phyloP scores from a whole-genome alignment of 2,113 vertebrate genomes.

The Elanus axillaris region DNA sequence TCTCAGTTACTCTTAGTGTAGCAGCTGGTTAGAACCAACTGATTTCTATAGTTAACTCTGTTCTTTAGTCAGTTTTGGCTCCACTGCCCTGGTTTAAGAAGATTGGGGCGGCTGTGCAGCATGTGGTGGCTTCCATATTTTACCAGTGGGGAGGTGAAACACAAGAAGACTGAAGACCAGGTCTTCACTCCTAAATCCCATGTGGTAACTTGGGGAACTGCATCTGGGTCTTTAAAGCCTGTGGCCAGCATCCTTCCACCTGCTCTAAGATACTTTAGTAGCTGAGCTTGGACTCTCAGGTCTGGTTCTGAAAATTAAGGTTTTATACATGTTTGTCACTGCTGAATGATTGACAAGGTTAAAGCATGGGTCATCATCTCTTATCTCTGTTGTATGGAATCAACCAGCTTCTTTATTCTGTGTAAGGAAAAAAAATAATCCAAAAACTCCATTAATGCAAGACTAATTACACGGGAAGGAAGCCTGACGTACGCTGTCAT shows the following conservation, averaged over 20 bases:
- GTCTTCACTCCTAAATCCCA: not conserved
- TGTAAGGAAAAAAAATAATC: not conserved
- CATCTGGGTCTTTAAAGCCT: rapidly evolving
- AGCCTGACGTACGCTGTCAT: not conserved
- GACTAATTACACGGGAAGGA: not conserved
- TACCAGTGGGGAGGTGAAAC: not conserved
- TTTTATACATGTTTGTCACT: not conserved
- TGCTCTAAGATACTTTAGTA: not conserved
- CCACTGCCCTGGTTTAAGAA: not conserved
- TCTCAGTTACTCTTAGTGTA: not conserved
- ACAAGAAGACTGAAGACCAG: not conserved
- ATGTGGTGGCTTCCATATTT: not conserved
- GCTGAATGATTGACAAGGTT: not conserved
- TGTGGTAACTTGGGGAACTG: too few relatives aligned
- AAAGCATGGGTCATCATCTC: not conserved
- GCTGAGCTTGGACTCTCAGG: not conserved
- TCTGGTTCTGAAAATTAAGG: not conserved
- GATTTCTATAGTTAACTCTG: not conserved
- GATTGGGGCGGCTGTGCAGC: not conserved
- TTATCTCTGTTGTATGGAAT: not conserved
- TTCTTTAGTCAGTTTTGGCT: not conserved
- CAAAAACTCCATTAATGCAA: not conserved
- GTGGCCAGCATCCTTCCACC: not conserved
- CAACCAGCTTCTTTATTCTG: not conserved
- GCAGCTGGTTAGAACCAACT: not conserved